phyloP scores from a whole-genome alignment of 2,888 invertebrate species.

The Hirtodrosophila histrioides region DNA sequence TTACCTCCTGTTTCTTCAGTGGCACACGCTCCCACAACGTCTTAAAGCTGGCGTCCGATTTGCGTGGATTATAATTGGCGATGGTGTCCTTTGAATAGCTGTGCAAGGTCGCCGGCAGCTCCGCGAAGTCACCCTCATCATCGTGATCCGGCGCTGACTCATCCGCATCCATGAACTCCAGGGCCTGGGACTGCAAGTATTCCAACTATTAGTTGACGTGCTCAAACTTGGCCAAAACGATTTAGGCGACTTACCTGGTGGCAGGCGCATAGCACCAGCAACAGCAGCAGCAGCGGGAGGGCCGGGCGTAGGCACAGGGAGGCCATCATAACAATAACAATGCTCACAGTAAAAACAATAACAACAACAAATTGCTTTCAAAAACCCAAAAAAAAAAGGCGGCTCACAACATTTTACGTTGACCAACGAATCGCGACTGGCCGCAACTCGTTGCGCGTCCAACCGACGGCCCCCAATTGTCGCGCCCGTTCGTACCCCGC shows the following conservation, averaged over 20 bases:
- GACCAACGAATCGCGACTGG: constrained; percentile 60
- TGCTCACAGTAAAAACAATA: constrained; percentile 7
- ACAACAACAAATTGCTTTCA: constrained; percentile 5
- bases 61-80: constrained; percentile 63
- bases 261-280: constrained; percentile 9
- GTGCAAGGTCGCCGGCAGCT: constrained; percentile 44
- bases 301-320: constrained; percentile 8
- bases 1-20: constrained; percentile 60
- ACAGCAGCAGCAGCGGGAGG: constrained; percentile 15
- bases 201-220: not conserved
- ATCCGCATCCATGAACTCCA: constrained; percentile 67
- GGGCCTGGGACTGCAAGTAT: constrained; percentile 23
- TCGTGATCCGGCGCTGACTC: constrained; percentile 44
- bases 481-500: not conserved
- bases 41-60: constrained; percentile 56
- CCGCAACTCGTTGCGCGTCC: constrained; percentile 28
- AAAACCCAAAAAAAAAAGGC: constrained; percentile 21
- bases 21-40: constrained; percentile 60
- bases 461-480: constrained; percentile 32
- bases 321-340: no score
- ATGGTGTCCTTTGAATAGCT: constrained; percentile 61
- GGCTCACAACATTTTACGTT: constrained; percentile 67
- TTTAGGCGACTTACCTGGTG: constrained; percentile 36
- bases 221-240: not conserved
- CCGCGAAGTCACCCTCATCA: constrained; percentile 48